Conservation (phyloP, 2,797 vertebrate genomes). For the Enteromius viviparus region DNA sequence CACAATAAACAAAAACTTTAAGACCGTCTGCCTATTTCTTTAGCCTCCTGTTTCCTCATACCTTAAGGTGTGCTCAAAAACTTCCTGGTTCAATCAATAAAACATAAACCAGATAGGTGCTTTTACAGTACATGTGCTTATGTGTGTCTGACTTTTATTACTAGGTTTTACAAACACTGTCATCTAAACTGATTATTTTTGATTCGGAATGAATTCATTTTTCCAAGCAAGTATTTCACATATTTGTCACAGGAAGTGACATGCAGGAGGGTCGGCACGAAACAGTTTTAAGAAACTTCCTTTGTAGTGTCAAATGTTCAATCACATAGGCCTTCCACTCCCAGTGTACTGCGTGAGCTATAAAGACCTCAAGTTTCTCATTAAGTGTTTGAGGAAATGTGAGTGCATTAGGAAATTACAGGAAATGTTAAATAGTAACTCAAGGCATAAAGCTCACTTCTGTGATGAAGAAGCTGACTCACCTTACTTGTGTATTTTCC, state of each 20-base stretch:
- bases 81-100: background rate
- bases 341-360: background rate
- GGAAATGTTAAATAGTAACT: slow-evolving; percentile 50
- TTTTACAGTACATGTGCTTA: background rate
- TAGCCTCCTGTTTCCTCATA: background rate
- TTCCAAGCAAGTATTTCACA: background rate
- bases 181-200: background rate
- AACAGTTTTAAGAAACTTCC: background rate
- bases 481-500: background rate
- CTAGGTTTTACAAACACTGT: background rate
- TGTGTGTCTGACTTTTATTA: background rate
- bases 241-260: background rate
- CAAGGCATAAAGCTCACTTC: background rate
- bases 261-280: background rate
- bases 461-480: slow-evolving; percentile 25
- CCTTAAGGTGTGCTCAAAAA: background rate
- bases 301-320: background rate
- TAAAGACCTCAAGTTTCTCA: background rate
- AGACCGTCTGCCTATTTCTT: background rate
- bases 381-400: slow-evolving; percentile 21
- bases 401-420: slow-evolving; percentile 14
- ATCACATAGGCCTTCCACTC: background rate
- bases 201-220: too few species aligned
- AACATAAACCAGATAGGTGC: background rate
- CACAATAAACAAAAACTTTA: background rate